Evolutionary conservation across 2,888 invertebrate genomes (phyloP).

Genomic region (Leptinotarsa tumamoca): DNA sequence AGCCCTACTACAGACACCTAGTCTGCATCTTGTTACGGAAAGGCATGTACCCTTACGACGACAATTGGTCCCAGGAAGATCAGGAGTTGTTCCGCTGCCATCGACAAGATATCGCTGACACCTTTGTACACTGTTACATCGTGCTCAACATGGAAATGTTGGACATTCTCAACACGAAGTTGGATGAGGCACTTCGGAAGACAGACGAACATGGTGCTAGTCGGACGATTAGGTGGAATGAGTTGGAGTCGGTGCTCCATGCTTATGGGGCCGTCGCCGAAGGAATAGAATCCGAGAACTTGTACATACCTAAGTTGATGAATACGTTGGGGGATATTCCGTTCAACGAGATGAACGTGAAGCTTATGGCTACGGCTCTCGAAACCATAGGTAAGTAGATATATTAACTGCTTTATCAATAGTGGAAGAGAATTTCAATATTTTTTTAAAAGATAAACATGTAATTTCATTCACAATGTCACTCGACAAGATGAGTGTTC

Average conservation of each 20-base stretch:
- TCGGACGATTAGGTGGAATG: conserved; percentile 68
- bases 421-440: too few relatives aligned
- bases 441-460: too few relatives aligned
- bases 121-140: conserved; percentile 83
- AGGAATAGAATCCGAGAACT: conserved; percentile 71
- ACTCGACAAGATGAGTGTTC: too few relatives aligned
- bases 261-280: conserved; percentile 75
- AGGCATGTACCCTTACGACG: conserved; percentile 78
- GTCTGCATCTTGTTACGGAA: conserved; percentile 83
- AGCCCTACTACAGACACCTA: conserved; percentile 83
- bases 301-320: conserved; percentile 73
- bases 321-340: conserved; percentile 74
- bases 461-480: too few relatives aligned
- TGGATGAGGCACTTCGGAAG: conserved; percentile 69
- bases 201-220: conserved; percentile 61
- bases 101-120: conserved; percentile 63
- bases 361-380: conserved; percentile 78
- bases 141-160: conserved; percentile 82
- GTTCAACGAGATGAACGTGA: conserved; percentile 71
- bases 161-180: conserved; percentile 75
- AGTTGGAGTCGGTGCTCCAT: conserved; percentile 76
- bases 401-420: too few relatives aligned
- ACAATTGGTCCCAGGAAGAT: conserved; percentile 80
- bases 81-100: conserved; percentile 85
- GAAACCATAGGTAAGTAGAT: conserved; percentile 76